phyloP scores from a whole-genome alignment of 2,888 invertebrate species.

The Crossocerus cetratus region DNA sequence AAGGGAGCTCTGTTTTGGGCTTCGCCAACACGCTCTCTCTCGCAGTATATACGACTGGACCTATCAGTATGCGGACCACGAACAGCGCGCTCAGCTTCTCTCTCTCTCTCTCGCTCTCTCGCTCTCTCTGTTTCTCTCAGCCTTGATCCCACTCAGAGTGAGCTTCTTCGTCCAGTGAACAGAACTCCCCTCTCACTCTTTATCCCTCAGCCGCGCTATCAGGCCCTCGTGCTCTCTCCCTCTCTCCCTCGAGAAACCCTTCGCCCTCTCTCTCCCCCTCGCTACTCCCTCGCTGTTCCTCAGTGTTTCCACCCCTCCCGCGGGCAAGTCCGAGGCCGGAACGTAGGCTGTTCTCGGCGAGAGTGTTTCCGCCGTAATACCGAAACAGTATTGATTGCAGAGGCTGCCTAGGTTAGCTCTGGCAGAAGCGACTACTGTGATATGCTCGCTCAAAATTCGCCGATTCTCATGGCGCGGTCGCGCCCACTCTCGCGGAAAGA shows the following conservation, averaged over 20 bases:
- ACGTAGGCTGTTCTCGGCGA: slow-evolving; percentile 74
- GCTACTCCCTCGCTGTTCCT: slow-evolving; percentile 11
- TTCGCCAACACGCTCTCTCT: slow-evolving; percentile 52
- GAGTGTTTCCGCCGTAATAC: slow-evolving; percentile 76
- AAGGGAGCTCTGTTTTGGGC: slow-evolving; percentile 64
- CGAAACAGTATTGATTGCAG: slow-evolving; percentile 77
- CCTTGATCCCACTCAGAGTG: slow-evolving; percentile 42
- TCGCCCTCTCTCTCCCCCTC: slow-evolving; percentile 38
- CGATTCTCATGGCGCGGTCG: slow-evolving; percentile 36
- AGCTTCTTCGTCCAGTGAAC: slow-evolving; percentile 5
- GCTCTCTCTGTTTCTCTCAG: slow-evolving; percentile 37
- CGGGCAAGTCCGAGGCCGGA: slow-evolving; percentile 58
- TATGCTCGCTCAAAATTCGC: slow-evolving; percentile 47
- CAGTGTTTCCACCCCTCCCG: slow-evolving; percentile 15
- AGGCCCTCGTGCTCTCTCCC: slow-evolving; percentile 34
- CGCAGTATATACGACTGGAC: slow-evolving; percentile 63
- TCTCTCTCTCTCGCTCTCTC: slow-evolving; percentile 42
- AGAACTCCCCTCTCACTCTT: slow-evolving; percentile 22
- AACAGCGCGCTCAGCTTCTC: slow-evolving; percentile 59
- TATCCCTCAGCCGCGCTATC: background rate
- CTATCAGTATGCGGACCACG: slow-evolving; percentile 77
- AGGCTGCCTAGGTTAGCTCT: slow-evolving; percentile 68
- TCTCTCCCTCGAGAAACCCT: slow-evolving; percentile 32
- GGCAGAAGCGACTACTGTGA: slow-evolving; percentile 60
- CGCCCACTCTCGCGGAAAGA: no score